Base-by-base conservation (phyloP, 2,888 invertebrate species). In the Polymixis flavicincta region DNA sequence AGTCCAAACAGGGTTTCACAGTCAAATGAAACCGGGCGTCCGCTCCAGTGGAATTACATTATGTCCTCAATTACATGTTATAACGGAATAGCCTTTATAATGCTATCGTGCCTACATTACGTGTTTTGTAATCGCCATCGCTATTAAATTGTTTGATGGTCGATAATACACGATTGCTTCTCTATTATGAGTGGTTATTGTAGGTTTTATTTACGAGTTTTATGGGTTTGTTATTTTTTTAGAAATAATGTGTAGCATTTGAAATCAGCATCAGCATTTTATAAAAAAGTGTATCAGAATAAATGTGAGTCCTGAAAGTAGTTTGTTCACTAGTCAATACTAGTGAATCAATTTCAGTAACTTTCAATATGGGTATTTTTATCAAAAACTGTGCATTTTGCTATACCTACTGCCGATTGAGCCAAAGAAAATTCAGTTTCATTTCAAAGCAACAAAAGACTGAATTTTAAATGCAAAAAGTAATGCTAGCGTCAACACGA, bases 31-130 rank as follows among this genome's bases (percentile, higher is more conserved):
- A 80, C 32, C 28, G 68, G 48, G 57, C 57, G 63, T 60, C 52
- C 71, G 57, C 45, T 28, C 59, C 72, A 64, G 19, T 14, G 45
- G 78, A 64, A 64, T 64, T 65, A 73, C 74, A 71, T 83, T 79
- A 67, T 63, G 74, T 68, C 63, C 52, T 73, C 80, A 73, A 83
- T 84, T 83, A 81, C 64, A 60, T 76, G 85, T 78, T 67, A 68
- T 75, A 79, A 82, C 74, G 60, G 66, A 67, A 71, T 68, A 59
- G 74, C 83, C 14, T 73, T 74, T 74, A 85, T 85, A 78, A 80
- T 65, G 55, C 74, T 77, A 72, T 78, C 83, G 85, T 78, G 79
- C 45, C n/a, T 64, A 60, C 59, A 74, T 71, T 76, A 79, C 79
- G 70, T 78, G 71, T 74, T 60, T 71, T 73, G 54, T 80, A 74